Evolutionary conservation across 2,113 vertebrate genomes (phyloP), one percentile per base, ranked within the genome.

Genomic region (Eleginops maclovinus): DNA sequence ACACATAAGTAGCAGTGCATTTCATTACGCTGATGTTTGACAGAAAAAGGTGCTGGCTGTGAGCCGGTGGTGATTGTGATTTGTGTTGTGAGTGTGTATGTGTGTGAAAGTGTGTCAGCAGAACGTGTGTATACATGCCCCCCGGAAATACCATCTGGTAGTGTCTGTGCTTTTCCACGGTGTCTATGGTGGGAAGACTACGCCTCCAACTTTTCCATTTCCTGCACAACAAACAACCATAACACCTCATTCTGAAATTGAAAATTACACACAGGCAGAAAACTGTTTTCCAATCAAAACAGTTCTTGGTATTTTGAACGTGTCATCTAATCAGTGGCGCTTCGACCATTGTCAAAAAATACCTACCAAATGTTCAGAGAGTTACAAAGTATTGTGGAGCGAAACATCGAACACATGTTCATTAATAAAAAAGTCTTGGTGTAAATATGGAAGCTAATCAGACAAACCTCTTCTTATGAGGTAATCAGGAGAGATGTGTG

Each of bases 381-480:
- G 78, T 67, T 56, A 53, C 81, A 83, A 77, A 84, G 79, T 83
- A 70, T 81, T 26, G 44, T 41, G 79, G 24, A 77, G 79, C 65
- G 44, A 78, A 84, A 86, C 75, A 19, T 64, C 11, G 14, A 87
- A 87, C 90, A 92, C 89, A 87, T 90, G 89, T 86, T 88, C 79
- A 77, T 81, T 87, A 91, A 90, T 87, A 84, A 79, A 51, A 64
- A 80, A 72, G 81, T 79, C 89, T 90, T 85, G 81, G 79, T 86
- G 82, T 85, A 89, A 91, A 92, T 86, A 88, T 60, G 77, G 83
- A 70, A 79, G 69, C 78, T 89, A 91, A 91, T 93, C 91, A 86
- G 84, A 90, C 88, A 90, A 87, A 91, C 82, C 69, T 84, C 22
- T 43, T 56, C 69, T 88, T 88, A 88, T 88, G 88, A 86, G 81